These are phyloP conservation scores for Eilema depressum DNA, from an alignment of 2,888 invertebrate species.

Conservation along the genomic window DNA sequence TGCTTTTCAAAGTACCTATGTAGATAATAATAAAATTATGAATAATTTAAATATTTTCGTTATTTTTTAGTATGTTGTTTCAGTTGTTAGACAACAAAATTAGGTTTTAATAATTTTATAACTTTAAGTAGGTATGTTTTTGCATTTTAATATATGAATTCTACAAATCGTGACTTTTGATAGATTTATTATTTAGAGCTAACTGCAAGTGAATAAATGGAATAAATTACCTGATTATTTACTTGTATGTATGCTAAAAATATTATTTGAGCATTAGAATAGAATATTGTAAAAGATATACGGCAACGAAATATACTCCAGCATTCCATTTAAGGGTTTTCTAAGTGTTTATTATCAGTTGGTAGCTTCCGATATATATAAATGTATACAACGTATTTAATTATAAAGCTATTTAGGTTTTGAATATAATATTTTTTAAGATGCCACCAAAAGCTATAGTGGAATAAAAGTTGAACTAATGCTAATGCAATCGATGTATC, in stretches of 20 bases:
- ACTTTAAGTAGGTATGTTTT: background rate
- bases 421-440: too few species aligned
- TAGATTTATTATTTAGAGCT: background rate
- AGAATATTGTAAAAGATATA: slow-evolving; percentile 38
- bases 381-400: background rate
- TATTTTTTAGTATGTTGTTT: background rate
- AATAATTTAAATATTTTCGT: background rate
- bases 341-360: slow-evolving; percentile 22
- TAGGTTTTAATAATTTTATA: background rate
- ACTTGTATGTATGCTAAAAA: background rate
- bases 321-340: slow-evolving; percentile 45
- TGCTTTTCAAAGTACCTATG: background rate
- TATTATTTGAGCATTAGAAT: background rate
- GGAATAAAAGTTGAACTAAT: too few species aligned
- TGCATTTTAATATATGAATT: background rate
- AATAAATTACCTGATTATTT: background rate
- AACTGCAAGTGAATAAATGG: background rate
- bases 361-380: slow-evolving; percentile 23
- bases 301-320: slow-evolving; percentile 33
- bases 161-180: background rate
- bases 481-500: background rate
- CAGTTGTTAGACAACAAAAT: background rate
- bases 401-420: background rate
- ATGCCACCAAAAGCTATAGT: background rate
- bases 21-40: background rate